Evolutionary conservation across 1,140 invertebrate genomes (phyloP).

Genomic region (Hyposmocoma kahamanoa): DNA sequence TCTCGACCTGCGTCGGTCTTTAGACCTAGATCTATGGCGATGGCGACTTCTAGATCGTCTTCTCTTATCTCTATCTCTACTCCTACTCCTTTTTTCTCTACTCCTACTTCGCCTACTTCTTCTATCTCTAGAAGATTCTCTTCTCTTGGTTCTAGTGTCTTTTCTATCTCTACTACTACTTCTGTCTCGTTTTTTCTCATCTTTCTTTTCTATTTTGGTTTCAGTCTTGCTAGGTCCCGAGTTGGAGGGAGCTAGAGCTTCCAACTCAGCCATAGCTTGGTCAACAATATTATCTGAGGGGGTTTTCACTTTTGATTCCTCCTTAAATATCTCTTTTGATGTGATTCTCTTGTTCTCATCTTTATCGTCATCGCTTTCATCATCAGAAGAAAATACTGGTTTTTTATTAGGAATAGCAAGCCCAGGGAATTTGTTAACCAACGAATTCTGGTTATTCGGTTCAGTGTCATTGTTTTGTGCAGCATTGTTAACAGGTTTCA

Average conservation of each 20-base stretch:
- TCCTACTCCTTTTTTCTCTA: constrained; percentile 11
- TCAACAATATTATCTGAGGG: constrained; percentile 77
- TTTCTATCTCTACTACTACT: constrained; percentile 49
- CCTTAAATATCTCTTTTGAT: constrained; percentile 63
- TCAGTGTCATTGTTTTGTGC: constrained; percentile 21
- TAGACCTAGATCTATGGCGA: constrained; percentile 4
- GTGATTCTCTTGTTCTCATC: constrained; percentile 57
- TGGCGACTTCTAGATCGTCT: constrained; percentile 37
- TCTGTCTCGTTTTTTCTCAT: constrained; percentile 35
- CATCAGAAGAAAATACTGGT: constrained; percentile 61
- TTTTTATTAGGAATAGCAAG: constrained; percentile 92
- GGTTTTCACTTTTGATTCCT: constrained; percentile 40
- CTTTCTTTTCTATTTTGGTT: constrained; percentile 48
- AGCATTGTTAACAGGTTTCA: constrained; percentile 80
- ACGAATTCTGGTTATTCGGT: constrained; percentile 71
- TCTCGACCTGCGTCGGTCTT: constrained; percentile 6
- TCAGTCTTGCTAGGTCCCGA: constrained; percentile 19
- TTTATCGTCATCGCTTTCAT: constrained; percentile 49
- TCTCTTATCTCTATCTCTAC: constrained; percentile 40
- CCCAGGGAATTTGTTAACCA: constrained; percentile 90
- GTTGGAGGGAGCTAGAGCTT: constrained; percentile 86
- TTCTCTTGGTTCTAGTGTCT: constrained; percentile 28
- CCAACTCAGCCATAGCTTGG: constrained; percentile 91
- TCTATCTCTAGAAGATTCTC: constrained; percentile 35
- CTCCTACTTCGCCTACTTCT: neutral